phyloP scores from a whole-genome alignment of 2,113 vertebrate genomes.

The Planiliza haematocheilus region DNA sequence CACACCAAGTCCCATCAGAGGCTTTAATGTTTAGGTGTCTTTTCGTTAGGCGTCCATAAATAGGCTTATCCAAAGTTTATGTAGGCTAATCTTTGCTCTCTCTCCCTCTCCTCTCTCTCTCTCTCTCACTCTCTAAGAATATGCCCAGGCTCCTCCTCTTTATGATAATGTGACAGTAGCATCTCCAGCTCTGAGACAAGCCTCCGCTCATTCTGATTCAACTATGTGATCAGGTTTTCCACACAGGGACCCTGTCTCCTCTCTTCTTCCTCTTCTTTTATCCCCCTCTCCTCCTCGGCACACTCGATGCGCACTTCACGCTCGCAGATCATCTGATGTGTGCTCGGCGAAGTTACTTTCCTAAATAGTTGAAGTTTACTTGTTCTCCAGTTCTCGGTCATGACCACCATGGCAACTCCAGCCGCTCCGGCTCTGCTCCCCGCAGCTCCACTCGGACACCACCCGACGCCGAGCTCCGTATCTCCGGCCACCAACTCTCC shows the following conservation, averaged over 20 bases:
- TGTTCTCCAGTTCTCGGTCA: slow-evolving; percentile 66
- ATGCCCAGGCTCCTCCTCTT: slow-evolving; percentile 74
- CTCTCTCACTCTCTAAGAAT: slow-evolving; percentile 74
- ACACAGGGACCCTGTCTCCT: slow-evolving; percentile 50
- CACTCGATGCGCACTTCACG: slow-evolving; percentile 52
- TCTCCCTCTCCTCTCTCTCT: slow-evolving; percentile 42
- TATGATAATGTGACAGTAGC: slow-evolving; percentile 82
- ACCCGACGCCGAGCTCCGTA: slow-evolving; percentile 88
- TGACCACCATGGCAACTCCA: slow-evolving; percentile 90
- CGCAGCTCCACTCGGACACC: slow-evolving; percentile 87
- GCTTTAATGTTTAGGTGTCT: slow-evolving; percentile 59
- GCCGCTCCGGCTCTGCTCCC: slow-evolving; percentile 88
- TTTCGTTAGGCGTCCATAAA: slow-evolving; percentile 70
- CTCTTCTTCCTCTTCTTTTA: slow-evolving; percentile 37
- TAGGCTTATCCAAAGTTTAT: slow-evolving; percentile 77
- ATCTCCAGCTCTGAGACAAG: slow-evolving; percentile 76
- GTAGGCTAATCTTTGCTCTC: slow-evolving; percentile 70
- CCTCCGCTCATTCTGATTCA: slow-evolving; percentile 77
- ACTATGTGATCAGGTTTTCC: slow-evolving; percentile 77
- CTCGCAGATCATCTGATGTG: slow-evolving; percentile 15
- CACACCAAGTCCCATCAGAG: slow-evolving; percentile 40
- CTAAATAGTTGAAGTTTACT: slow-evolving; percentile 63
- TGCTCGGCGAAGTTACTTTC: slow-evolving; percentile 64
- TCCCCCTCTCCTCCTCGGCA: slow-evolving; percentile 33
- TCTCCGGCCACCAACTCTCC: slow-evolving; percentile 86